Percentiles rank a stretch among this genome's conserved stretches.
Evolutionary conservation across 1,140 invertebrate species (phyloP).

Genomic region (Mycetomoellerius zeteki): DNA sequence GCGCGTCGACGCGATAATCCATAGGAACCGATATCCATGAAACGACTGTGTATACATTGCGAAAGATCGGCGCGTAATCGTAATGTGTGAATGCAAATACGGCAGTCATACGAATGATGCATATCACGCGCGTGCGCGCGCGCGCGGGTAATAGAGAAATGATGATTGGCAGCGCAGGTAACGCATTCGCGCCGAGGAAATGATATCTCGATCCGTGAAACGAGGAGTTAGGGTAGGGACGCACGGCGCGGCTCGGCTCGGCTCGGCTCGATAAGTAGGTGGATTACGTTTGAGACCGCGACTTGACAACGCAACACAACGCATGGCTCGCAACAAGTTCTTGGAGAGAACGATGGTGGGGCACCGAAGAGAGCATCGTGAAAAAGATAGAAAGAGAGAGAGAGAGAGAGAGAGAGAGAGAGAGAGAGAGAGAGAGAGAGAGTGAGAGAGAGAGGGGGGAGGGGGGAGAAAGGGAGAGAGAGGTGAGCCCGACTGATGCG

Average conservation of each 20-base stretch:
- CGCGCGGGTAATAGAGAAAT: constrained; percentile 55
- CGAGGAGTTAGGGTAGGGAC: constrained; percentile 1
- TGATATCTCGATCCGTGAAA: constrained; percentile 65
- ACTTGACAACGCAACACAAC: constrained; percentile 76
- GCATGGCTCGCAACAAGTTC: constrained; percentile 69
- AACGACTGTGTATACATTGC: neutral
- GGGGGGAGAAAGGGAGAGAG: constrained; percentile 41
- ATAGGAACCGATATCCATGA: constrained; percentile 13
- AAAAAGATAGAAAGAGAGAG: constrained; percentile 17
- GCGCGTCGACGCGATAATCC: constrained; percentile 45
- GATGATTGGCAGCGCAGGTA: constrained; percentile 65
- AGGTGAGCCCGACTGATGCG: constrained; percentile 27
- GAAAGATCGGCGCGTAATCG: constrained; percentile 39
- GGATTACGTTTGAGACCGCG: constrained; percentile 78
- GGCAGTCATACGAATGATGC: constrained; percentile 34
- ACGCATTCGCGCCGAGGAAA: constrained; percentile 64
- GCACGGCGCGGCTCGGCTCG: neutral
- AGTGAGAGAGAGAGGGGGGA: constrained; percentile 29
- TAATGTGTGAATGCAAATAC: constrained; percentile 46
- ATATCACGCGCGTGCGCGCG: constrained; percentile 25
- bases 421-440: constrained; percentile 41
- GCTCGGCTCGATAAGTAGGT: constrained; percentile 75
- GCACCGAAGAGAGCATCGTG: constrained; percentile 13
- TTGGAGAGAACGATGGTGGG: constrained; percentile 42
- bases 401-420: constrained; percentile 42